Percentiles rank a stretch among this genome's conserved stretches.
These are phyloP conservation scores for Baryphthengus martii DNA, from an alignment of 2,113 vertebrate genomes.

Conservation along the genomic window DNA sequence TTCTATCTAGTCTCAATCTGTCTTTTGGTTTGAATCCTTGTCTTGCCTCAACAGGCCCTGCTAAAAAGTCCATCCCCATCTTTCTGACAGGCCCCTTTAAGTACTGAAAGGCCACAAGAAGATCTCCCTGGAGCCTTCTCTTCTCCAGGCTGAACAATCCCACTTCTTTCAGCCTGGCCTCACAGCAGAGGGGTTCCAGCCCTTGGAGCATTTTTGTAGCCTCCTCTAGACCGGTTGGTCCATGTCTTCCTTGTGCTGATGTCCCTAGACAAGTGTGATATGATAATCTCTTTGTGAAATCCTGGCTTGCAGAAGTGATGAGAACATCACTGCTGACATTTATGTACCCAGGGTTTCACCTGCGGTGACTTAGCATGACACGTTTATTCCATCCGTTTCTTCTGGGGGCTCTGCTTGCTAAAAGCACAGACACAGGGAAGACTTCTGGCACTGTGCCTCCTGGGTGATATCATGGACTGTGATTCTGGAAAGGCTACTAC, in stretches of 20 bases:
- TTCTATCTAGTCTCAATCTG: neutral
- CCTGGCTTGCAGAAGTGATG: neutral
- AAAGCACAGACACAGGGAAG: neutral
- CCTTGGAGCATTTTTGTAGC: neutral
- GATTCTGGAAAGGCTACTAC: neutral
- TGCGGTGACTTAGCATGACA: rapidly evolving
- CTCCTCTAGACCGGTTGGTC: neutral
- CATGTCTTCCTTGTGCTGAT: neutral
- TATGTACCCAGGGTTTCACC: neutral
- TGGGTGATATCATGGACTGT: rapidly evolving
- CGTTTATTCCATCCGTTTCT: neutral
- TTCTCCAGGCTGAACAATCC: neutral
- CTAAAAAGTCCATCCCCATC: neutral
- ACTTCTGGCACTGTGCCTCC: rapidly evolving
- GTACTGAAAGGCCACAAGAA: neutral
- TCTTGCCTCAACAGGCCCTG: neutral
- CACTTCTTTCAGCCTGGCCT: neutral
- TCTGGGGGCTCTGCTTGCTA: neutral
- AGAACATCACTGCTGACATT: neutral
- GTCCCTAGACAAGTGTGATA: neutral
- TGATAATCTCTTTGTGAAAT: neutral
- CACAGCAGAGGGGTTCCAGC: neutral
- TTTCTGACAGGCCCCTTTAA: neutral
- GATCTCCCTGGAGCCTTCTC: neutral
- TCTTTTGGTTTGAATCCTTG: neutral